Evolutionary conservation across 2,888 invertebrate genomes (phyloP).

Genomic region (Dione vanillae): DNA sequence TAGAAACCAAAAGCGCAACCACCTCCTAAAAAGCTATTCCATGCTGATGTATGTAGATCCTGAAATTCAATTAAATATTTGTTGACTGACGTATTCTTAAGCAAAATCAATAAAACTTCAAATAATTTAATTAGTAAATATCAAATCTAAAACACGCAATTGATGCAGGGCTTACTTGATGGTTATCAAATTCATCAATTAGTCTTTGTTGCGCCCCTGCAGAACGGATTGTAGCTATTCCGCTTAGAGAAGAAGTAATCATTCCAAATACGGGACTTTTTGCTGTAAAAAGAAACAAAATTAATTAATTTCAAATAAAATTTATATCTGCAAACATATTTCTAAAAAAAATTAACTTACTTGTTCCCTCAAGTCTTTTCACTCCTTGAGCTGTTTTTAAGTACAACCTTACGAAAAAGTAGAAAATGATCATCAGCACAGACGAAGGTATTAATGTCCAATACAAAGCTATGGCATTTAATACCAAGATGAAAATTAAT

Average conservation of each 20-base stretch:
- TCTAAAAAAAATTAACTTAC: slow-evolving; percentile 69
- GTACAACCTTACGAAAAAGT: slow-evolving; percentile 85
- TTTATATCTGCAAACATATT: not conserved
- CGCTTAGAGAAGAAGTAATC: slow-evolving; percentile 89
- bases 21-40: slow-evolving; percentile 86
- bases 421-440: slow-evolving; percentile 83
- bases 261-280: slow-evolving; percentile 92
- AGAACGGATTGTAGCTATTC: slow-evolving; percentile 90
- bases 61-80: slow-evolving; percentile 55
- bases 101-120: not conserved
- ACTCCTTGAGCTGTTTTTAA: slow-evolving; percentile 88
- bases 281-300: slow-evolving; percentile 69
- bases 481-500: slow-evolving; percentile 82
- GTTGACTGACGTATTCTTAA: no score
- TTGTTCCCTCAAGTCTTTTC: slow-evolving; percentile 86
- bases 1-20: slow-evolving; percentile 87
- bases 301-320: not conserved
- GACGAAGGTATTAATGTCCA: slow-evolving; percentile 85
- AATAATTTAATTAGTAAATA: not conserved
- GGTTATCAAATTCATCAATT: slow-evolving; percentile 84
- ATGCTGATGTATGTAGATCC: slow-evolving; percentile 87
- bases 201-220: slow-evolving; percentile 86
- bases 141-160: not conserved
- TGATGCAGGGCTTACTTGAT: slow-evolving; percentile 70
- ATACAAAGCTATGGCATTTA: slow-evolving; percentile 86